These are phyloP conservation scores for Chlorodrepanis virens DNA, from an alignment of 2,113 vertebrate species.

Conservation along the genomic window DNA sequence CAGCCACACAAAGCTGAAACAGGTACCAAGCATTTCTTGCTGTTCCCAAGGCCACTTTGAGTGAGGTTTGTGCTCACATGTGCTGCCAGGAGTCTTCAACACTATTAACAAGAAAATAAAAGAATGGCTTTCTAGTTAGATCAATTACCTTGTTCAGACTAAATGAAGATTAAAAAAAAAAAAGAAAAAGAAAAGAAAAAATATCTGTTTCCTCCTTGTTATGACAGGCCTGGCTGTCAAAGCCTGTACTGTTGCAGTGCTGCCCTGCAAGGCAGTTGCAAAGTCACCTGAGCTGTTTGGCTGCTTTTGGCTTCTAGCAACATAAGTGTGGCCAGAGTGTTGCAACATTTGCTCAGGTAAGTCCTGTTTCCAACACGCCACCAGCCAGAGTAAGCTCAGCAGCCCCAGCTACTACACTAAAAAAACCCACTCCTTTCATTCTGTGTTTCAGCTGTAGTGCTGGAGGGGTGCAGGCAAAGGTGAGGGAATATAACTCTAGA, in stretches of 20 bases:
- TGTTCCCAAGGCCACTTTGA: neutral
- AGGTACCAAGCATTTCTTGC: neutral
- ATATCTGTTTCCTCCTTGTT: neutral
- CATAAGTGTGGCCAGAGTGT: neutral
- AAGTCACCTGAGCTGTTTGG: neutral
- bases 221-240: neutral
- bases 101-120: neutral
- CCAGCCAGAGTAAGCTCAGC: neutral
- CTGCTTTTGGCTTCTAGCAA: neutral
- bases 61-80: neutral
- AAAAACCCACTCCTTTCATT: neutral
- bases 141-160: constrained; percentile 48
- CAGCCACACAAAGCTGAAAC: neutral
- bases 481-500: neutral
- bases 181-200: neutral
- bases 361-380: neutral
- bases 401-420: too few relatives aligned
- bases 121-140: constrained; percentile 31
- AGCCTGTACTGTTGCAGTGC: neutral
- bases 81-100: constrained; percentile 14
- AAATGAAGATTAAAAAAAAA: neutral
- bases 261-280: neutral
- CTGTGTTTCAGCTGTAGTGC: neutral
- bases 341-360: neutral
- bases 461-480: neutral